Evolutionary conservation across 2,888 invertebrate species (phyloP).

Genomic region (Sesia bembeciformis): DNA sequence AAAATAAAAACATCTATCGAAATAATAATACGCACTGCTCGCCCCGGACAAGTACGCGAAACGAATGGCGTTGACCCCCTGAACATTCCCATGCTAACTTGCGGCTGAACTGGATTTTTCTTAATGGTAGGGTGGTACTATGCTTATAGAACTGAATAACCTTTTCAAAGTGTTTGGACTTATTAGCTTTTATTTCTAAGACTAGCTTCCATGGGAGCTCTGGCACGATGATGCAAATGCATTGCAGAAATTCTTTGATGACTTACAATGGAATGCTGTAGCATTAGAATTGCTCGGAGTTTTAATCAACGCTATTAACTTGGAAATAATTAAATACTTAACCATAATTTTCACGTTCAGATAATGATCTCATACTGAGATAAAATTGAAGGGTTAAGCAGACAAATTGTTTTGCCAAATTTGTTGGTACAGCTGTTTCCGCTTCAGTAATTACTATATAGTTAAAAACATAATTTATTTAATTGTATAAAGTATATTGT

Average conservation of each 20-base stretch:
- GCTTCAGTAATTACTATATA: too few species aligned
- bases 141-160: slow-evolving; percentile 51
- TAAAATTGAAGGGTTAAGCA: too few species aligned
- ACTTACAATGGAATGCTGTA: too few species aligned
- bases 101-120: slow-evolving; percentile 62
- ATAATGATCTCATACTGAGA: too few species aligned
- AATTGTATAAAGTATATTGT: too few species aligned
- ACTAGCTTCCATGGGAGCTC: slow-evolving; percentile 51
- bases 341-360: too few species aligned
- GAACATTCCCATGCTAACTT: slow-evolving; percentile 64
- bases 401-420: too few species aligned
- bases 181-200: slow-evolving; percentile 66
- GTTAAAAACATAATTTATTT: too few species aligned
- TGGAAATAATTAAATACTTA: too few species aligned
- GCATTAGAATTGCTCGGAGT: too few species aligned
- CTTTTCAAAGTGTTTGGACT: slow-evolving; percentile 58
- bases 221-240: slow-evolving; percentile 12
- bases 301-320: too few species aligned
- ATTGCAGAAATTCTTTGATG: not conserved
- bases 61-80: slow-evolving; percentile 72
- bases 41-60: slow-evolving; percentile 64
- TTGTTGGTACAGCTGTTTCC: too few species aligned
- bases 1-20: slow-evolving; percentile 72
- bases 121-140: slow-evolving; percentile 59
- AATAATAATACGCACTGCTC: slow-evolving; percentile 71